These are phyloP conservation scores for Ptychoptera albimana DNA, from an alignment of 2,888 invertebrate species.

Conservation along the genomic window DNA sequence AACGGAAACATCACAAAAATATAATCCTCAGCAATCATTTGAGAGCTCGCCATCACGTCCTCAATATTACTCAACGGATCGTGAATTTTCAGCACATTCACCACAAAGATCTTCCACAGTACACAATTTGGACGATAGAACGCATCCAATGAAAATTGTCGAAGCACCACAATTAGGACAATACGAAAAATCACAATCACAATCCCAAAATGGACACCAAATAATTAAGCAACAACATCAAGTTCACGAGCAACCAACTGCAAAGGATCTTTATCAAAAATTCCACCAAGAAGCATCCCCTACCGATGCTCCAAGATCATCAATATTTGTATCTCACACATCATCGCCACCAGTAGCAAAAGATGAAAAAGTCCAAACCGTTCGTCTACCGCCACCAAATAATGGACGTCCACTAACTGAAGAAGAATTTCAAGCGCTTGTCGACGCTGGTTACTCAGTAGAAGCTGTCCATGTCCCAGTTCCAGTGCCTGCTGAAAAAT, in stretches of 20 bases:
- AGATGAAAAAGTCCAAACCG: constrained; percentile 19
- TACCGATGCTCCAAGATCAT: constrained; percentile 12
- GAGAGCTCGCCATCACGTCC: too few relatives aligned
- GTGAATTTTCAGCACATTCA: too few relatives aligned
- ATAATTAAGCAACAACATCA: constrained; percentile 3
- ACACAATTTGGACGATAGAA: constrained; percentile 1
- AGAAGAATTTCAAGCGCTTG: constrained; percentile 27
- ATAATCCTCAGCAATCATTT: too few relatives aligned
- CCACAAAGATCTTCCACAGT: too few relatives aligned
- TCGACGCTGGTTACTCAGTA: constrained; percentile 30
- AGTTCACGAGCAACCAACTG: background rate
- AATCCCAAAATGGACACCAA: constrained; percentile 10
- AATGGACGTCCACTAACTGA: constrained; percentile 28
- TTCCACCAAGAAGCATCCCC: constrained; percentile 12
- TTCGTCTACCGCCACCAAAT: constrained; percentile 21
- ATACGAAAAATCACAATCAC: constrained; percentile 6
- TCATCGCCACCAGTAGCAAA: background rate
- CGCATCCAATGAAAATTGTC: constrained; percentile 8
- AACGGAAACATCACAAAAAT: constrained; percentile 1
- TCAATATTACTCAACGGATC: too few relatives aligned
- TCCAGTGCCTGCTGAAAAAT: constrained; percentile 28
- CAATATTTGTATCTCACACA: constrained; percentile 4
- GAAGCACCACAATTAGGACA: constrained; percentile 8
- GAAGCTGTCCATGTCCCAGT: constrained; percentile 29
- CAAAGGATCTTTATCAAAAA: background rate